Conservation (phyloP, 1,140 invertebrate species). For the Drosophila tropicalis region DNA sequence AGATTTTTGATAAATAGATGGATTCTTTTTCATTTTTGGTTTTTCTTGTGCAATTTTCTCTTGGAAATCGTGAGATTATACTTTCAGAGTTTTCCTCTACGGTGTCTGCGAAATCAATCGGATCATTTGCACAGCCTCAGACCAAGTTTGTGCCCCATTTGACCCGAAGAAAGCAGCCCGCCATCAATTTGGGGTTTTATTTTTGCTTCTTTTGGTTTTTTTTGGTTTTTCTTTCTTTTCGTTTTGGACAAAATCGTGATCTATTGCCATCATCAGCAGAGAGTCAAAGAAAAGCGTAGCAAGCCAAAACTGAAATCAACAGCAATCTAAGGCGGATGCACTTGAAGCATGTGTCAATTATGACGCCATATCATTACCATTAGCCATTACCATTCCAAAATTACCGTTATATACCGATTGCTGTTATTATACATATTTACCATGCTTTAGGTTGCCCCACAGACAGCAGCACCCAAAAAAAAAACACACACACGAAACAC, state of each 20-base stretch:
- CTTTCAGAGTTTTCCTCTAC: not conserved
- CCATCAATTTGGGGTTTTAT: conserved; percentile 24
- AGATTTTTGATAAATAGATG: no score
- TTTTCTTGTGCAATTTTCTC: no score
- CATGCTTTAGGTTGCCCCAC: conserved; percentile 34
- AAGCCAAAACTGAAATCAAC: not conserved
- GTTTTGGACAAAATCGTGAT: conserved; percentile 16
- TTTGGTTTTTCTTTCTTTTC: not conserved
- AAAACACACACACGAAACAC: not conserved
- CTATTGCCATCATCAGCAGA: conserved; percentile 10
- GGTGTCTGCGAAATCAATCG: not conserved
- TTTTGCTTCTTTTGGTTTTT: not conserved
- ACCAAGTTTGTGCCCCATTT: conserved; percentile 1
- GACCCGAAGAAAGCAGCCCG: not conserved
- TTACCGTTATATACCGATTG: conserved; percentile 59
- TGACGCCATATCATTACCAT: conserved; percentile 70
- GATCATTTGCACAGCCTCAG: not conserved
- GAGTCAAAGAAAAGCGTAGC: not conserved
- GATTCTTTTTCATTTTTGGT: no score
- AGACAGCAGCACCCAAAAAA: not conserved
- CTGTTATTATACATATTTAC: conserved; percentile 64
- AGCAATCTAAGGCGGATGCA: conserved; percentile 68
- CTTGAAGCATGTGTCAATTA: conserved; percentile 78
- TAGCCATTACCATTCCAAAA: conserved; percentile 38
- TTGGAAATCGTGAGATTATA: no score